A percentile compares a stretch with the other conserved stretches of the same genome.
phyloP scores from a whole-genome alignment of 1,140 invertebrate genomes.

The Hesperophylax magnus region DNA sequence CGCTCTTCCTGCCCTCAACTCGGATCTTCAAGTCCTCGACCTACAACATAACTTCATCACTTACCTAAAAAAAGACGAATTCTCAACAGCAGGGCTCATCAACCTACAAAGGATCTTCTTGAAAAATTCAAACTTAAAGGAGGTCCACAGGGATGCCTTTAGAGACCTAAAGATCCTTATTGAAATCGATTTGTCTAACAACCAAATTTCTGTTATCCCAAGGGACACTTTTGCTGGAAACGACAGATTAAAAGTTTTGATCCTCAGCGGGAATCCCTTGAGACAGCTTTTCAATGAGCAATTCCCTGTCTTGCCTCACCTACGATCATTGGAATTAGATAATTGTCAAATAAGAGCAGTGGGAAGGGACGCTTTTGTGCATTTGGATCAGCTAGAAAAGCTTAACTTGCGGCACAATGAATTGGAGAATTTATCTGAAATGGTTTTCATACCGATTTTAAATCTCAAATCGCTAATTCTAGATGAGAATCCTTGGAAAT shows the following conservation, averaged over 20 bases:
- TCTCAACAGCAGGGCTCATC: constrained; percentile 78
- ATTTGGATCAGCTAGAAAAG: constrained; percentile 78
- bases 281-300: constrained; percentile 74
- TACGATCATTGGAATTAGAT: constrained; percentile 80
- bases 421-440: constrained; percentile 76
- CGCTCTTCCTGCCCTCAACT: constrained; percentile 77
- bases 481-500: constrained; percentile 86
- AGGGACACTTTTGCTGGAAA: constrained; percentile 83
- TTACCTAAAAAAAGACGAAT: constrained; percentile 78
- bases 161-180: constrained; percentile 83
- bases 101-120: constrained; percentile 85
- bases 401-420: constrained; percentile 80
- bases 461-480: constrained; percentile 80
- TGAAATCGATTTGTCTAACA: constrained; percentile 85
- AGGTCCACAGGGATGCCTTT: constrained; percentile 82
- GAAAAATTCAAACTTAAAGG: constrained; percentile 75
- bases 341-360: constrained; percentile 78
- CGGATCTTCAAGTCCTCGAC: constrained; percentile 84
- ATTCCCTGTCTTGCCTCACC: constrained; percentile 80
- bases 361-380: constrained; percentile 76
- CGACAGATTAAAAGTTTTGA: constrained; percentile 78
- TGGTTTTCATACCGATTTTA: constrained; percentile 76
- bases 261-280: constrained; percentile 81
- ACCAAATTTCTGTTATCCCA: constrained; percentile 77
- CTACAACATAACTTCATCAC: constrained; percentile 81